Percentiles rank a stretch among this genome's conserved stretches.
Conservation (phyloP, 2,797 vertebrate species). For the Phaenicophaeus curvirostris region DNA sequence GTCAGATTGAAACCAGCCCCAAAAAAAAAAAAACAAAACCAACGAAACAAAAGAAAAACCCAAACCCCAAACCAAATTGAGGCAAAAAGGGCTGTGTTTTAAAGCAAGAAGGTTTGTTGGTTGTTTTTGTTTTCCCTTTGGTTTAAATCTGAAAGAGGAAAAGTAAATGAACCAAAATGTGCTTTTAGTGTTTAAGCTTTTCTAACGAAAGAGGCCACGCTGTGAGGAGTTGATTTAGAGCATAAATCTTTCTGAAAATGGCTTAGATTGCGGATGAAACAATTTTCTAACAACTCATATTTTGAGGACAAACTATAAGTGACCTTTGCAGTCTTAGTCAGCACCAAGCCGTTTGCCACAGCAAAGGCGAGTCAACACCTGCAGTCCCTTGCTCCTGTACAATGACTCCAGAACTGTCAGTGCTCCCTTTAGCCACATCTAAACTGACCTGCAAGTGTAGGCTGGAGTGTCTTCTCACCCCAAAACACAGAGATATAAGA, state of each 20-base stretch:
- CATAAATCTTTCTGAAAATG: slow-evolving; percentile 43
- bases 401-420: background rate
- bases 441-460: background rate
- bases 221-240: background rate
- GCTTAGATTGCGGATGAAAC: slow-evolving; percentile 36
- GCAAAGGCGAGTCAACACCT: slow-evolving; percentile 41
- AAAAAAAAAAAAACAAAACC: background rate
- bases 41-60: background rate
- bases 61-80: background rate
- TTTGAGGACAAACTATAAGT: slow-evolving; percentile 25
- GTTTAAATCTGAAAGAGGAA: background rate
- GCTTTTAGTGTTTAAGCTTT: background rate
- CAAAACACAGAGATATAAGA: background rate
- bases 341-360: background rate
- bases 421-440: background rate
- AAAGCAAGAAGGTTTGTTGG: background rate
- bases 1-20: background rate
- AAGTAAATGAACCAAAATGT: background rate
- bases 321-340: slow-evolving; percentile 50
- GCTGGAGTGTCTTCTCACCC: background rate
- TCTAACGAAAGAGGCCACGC: background rate
- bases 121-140: background rate
- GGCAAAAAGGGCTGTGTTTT: background rate
- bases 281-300: slow-evolving; percentile 12
- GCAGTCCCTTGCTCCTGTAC: background rate